Evolutionary conservation across 2,888 invertebrate species (phyloP), one percentile per base, ranked within the genome.

Genomic region (Brachypalpus laphriformis): DNA sequence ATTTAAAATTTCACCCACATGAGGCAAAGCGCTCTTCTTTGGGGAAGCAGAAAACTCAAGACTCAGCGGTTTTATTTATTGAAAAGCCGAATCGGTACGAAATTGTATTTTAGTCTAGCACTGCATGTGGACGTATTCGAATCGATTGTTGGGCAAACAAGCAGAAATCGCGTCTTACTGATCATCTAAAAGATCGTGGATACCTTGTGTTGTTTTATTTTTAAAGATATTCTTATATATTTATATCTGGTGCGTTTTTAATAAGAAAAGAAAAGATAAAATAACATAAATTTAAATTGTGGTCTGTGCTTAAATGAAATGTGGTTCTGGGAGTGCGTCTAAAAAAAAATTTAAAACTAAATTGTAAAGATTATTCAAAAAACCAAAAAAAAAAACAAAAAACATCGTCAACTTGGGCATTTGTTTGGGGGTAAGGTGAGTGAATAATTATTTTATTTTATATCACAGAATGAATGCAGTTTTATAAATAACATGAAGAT

Each of bases 21-120:
- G 57, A 31, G 49, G 28, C 18, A 5, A 40, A 28, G 66, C 25
- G 61, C 56, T 78, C 68, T 51, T 49, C 66, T 51, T 47, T 63
- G 28, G 65, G 28, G 54, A 65, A 66, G 54, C 14, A 18, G 18
- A 91, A 96, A 78, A 74, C 47, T 75, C 74, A 76, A 56, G 66
- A 20, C 78, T 72, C 57, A 61, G 61, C 81, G 54, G 87, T 86
- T 82, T 77, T 70, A 66, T 51, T 86, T 85, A 87, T 87, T 87
- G 89, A 90, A 90, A 89, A 88, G 89, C 87, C 88, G 89, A 89
- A 89, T 87, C 89, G 88, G 80, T 88, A 88, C 87, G 87, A 87
- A 80, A 88, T 88, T 85, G 85, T 87, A 88, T 87, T 89, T 90
- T 89, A 91, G 90, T 91, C 88, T 89, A 89, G 87, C 89, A 89